A percentile compares a stretch with the other conserved stretches of the same genome.
Conservation (phyloP, 2,888 invertebrate species). For the Caenorhabditis sp. region DNA sequence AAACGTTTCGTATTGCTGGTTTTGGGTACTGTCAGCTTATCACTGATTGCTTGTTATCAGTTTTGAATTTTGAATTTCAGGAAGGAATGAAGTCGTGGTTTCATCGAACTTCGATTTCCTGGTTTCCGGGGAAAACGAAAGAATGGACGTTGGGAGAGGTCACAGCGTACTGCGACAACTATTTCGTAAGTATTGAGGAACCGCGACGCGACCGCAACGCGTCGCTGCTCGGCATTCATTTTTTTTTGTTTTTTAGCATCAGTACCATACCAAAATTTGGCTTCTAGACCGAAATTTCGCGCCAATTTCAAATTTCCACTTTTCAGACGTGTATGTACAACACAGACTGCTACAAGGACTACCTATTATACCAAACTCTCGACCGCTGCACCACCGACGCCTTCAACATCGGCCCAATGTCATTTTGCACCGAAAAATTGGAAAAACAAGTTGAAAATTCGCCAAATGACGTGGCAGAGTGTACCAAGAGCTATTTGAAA, state of each 20-base stretch:
- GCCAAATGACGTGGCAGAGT: not conserved
- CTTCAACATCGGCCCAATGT: constrained; percentile 31
- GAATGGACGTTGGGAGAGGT: constrained; percentile 13
- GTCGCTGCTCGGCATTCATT: not conserved
- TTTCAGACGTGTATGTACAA: constrained; percentile 41
- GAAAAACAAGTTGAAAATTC: not conserved
- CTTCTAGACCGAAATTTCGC: no score
- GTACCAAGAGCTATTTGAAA: constrained; percentile 15
- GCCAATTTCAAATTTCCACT: not conserved
- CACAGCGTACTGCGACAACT: constrained; percentile 25
- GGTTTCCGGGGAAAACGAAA: constrained; percentile 21
- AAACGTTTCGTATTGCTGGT: no score
- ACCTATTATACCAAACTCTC: constrained; percentile 28
- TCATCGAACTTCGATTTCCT: constrained; percentile 16
- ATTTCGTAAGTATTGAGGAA: constrained; percentile 17
- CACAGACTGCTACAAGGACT: constrained; percentile 43
- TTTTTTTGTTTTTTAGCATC: not conserved
- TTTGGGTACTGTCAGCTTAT: no score
- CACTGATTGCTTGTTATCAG: not conserved
- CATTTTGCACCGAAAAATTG: constrained; percentile 15
- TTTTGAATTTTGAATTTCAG: constrained; percentile 1
- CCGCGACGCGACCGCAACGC: not conserved
- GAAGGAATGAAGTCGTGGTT: constrained; percentile 46
- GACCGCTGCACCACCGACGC: constrained; percentile 36
- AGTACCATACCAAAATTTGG: no score